Evolutionary conservation across 2,113 vertebrate species (phyloP).

Genomic region (Melospiza georgiana): DNA sequence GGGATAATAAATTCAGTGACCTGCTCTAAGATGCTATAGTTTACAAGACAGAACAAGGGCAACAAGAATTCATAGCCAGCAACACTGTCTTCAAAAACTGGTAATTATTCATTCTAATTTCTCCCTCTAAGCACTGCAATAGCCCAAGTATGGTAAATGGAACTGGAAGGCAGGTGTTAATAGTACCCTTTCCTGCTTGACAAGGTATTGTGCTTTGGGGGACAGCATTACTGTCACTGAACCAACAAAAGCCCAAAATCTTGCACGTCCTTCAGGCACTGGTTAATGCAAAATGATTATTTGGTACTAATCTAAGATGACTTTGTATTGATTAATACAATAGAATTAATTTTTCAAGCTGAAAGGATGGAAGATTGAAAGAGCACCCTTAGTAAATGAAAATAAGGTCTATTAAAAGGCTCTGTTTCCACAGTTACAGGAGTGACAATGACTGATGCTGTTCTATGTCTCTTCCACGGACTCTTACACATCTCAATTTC

Average conservation of each 20-base stretch:
- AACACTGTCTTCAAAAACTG: neutral
- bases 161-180: slow-evolving; percentile 13
- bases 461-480: neutral
- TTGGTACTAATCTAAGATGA: slow-evolving; percentile 20
- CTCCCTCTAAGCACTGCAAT: neutral
- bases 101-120: slow-evolving; percentile 36
- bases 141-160: neutral
- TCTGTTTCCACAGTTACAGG: neutral
- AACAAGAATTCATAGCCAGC: slow-evolving; percentile 18
- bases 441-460: neutral
- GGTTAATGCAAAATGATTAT: slow-evolving; percentile 18
- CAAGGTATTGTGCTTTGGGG: neutral
- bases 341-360: slow-evolving; percentile 28
- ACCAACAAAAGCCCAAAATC: neutral
- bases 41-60: slow-evolving; percentile 31
- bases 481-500: neutral
- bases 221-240: neutral
- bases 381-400: neutral
- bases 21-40: neutral
- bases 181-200: neutral
- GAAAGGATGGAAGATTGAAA: slow-evolving; percentile 17
- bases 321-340: slow-evolving; percentile 11
- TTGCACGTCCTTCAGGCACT: neutral
- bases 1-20: slow-evolving; percentile 17
- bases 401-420: neutral